These are phyloP conservation scores for Lepisosteus oculatus DNA, from an alignment of 2,113 vertebrate genomes.

Conservation along the genomic window DNA sequence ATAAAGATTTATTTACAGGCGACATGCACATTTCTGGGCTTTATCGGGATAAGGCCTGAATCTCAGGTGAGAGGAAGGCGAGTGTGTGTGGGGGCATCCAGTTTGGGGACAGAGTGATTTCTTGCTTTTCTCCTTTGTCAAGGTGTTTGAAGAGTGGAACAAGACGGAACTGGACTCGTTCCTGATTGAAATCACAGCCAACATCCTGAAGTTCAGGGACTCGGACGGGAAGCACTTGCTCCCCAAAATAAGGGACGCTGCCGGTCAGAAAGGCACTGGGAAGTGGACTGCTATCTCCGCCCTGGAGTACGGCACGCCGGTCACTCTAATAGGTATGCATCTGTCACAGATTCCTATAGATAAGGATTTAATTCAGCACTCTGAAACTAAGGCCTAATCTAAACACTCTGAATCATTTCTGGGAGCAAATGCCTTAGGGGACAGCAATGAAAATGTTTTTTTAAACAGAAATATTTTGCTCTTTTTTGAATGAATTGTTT, in stretches of 20 bases:
- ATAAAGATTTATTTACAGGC: too few relatives aligned
- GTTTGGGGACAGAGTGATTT: not conserved
- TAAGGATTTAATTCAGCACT: too few relatives aligned
- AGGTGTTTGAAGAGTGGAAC: slow-evolving; percentile 90
- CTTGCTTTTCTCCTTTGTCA: not conserved
- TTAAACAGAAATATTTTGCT: too few relatives aligned
- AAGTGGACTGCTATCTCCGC: slow-evolving; percentile 97
- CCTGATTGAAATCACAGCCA: slow-evolving; percentile 94
- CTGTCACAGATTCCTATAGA: too few relatives aligned
- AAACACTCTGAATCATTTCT: too few relatives aligned
- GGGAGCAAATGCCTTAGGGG: too few relatives aligned
- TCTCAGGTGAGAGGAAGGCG: too few relatives aligned
- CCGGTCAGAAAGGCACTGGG: slow-evolving; percentile 94
- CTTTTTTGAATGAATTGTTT: not conserved
- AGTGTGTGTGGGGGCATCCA: not conserved
- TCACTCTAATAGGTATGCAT: slow-evolving; percentile 88
- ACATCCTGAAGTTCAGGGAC: slow-evolving; percentile 86
- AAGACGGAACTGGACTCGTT: slow-evolving; percentile 95
- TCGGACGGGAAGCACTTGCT: slow-evolving; percentile 76
- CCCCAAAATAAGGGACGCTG: slow-evolving; percentile 90
- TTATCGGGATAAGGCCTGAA: too few relatives aligned
- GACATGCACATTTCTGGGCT: too few relatives aligned
- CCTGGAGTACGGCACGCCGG: slow-evolving; percentile 88
- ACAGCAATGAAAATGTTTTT: too few relatives aligned
- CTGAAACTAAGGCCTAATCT: too few relatives aligned